Evolutionary conservation across 2,888 invertebrate species (phyloP).

Genomic region (Macaria liturata): DNA sequence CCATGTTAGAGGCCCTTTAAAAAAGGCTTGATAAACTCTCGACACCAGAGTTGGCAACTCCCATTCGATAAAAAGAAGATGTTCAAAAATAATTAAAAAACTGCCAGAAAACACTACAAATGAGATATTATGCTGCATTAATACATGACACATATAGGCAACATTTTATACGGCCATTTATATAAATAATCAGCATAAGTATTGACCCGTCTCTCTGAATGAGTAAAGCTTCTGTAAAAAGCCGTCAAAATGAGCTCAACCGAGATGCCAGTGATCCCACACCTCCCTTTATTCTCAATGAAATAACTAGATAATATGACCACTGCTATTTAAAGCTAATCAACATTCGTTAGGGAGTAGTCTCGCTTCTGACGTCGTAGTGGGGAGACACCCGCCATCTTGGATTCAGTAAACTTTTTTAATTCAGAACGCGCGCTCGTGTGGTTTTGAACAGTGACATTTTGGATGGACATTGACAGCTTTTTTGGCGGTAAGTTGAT

Average conservation of each 20-base stretch:
- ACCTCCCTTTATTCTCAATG: conserved; percentile 73
- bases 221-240: conserved; percentile 2
- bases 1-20: too few relatives aligned
- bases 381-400: conserved; percentile 58
- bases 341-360: conserved; percentile 85
- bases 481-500: conserved; percentile 43
- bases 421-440: conserved; percentile 62
- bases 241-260: conserved; percentile 39
- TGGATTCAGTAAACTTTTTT: conserved; percentile 61
- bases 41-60: too few relatives aligned
- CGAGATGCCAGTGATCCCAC: conserved; percentile 60
- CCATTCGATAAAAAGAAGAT: too few relatives aligned
- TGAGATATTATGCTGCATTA: too few relatives aligned
- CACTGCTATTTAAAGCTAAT: conserved; percentile 86
- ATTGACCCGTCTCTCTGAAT: too few relatives aligned
- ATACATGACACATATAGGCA: too few relatives aligned
- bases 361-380: conserved; percentile 72
- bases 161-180: too few relatives aligned
- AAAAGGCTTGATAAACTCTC: too few relatives aligned
- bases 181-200: too few relatives aligned
- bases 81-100: too few relatives aligned
- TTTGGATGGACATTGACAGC: conserved; percentile 60
- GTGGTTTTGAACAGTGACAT: conserved; percentile 72
- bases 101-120: too few relatives aligned
- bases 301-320: conserved; percentile 84